phyloP scores from a whole-genome alignment of 2,797 vertebrate genomes.

The Myotis pilosus region DNA sequence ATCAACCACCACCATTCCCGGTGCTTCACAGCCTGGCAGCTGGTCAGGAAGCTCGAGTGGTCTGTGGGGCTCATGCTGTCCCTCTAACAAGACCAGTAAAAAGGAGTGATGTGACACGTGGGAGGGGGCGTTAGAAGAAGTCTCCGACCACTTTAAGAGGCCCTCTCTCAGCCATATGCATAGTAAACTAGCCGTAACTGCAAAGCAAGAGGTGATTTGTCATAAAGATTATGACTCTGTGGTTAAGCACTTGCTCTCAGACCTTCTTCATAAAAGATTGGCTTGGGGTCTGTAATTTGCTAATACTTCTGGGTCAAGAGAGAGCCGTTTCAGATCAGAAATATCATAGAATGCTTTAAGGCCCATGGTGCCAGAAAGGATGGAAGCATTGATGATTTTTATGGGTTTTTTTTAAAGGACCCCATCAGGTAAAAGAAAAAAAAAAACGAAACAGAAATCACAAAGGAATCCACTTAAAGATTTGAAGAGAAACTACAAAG shows the following conservation, averaged over 20 bases:
- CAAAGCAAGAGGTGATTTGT: conserved; percentile 81
- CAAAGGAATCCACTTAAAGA: conserved; percentile 77
- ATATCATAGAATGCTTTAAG: conserved; percentile 81
- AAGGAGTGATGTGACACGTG: conserved; percentile 74
- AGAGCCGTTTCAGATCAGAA: conserved; percentile 81
- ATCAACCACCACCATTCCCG: conserved; percentile 51
- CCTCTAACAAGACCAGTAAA: conserved; percentile 74
- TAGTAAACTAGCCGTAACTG: conserved; percentile 76
- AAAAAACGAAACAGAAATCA: conserved; percentile 51
- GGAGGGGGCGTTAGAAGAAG: conserved; percentile 71
- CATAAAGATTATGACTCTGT: conserved; percentile 80
- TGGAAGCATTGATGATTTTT: conserved; percentile 79
- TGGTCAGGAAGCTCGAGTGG: conserved; percentile 62
- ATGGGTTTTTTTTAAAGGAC: conserved; percentile 56
- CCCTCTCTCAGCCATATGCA: conserved; percentile 62
- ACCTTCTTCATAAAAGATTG: conserved; percentile 84
- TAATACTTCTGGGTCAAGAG: conserved; percentile 81
- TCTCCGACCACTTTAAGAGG: conserved; percentile 77
- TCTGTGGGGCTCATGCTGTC: conserved; percentile 54
- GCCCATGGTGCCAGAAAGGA: conserved; percentile 65
- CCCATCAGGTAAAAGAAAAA: conserved; percentile 47
- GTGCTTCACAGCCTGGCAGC: conserved; percentile 73
- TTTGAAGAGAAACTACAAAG: conserved; percentile 82
- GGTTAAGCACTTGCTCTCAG: conserved; percentile 84
- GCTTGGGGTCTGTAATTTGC: conserved; percentile 83